Conservation (phyloP, 2,888 invertebrate species). For the Drosophila flavopinicola region DNA sequence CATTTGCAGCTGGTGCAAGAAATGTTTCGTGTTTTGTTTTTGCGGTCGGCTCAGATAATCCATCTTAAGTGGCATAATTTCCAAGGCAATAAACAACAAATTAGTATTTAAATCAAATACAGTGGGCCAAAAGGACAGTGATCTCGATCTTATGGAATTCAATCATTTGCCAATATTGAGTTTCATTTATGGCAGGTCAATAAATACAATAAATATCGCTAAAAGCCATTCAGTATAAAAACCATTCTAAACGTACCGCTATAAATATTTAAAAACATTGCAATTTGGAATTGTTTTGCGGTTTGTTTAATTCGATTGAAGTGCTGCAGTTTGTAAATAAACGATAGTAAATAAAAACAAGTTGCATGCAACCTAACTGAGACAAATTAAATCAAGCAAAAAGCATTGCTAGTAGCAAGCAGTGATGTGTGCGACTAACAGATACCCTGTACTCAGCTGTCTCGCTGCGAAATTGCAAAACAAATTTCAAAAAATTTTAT, state of each 20-base stretch:
- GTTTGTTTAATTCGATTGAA: not conserved
- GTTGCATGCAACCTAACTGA: not conserved
- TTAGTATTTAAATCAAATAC: not conserved
- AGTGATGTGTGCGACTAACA: not conserved
- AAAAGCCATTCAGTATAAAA: not conserved
- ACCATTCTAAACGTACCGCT: not conserved
- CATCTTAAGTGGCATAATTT: not conserved
- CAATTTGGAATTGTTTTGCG: not conserved
- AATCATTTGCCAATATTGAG: not conserved
- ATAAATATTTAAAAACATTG: not conserved
- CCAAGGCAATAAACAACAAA: not conserved
- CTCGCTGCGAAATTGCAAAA: too few relatives aligned
- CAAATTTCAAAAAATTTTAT: too few relatives aligned
- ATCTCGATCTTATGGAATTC: not conserved
- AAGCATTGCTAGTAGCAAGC: not conserved
- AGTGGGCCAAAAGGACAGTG: not conserved
- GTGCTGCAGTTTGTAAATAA: not conserved
- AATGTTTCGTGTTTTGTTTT: not conserved
- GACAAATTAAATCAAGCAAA: not conserved
- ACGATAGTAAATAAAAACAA: not conserved
- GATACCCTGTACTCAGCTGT: not conserved
- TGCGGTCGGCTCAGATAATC: conserved; percentile 3
- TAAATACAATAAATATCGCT: conserved; percentile 1
- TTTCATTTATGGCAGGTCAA: not conserved
- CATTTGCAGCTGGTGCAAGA: conserved; percentile 39